phyloP scores from a whole-genome alignment of 2,888 invertebrate species.

The Hartigia nigra region DNA sequence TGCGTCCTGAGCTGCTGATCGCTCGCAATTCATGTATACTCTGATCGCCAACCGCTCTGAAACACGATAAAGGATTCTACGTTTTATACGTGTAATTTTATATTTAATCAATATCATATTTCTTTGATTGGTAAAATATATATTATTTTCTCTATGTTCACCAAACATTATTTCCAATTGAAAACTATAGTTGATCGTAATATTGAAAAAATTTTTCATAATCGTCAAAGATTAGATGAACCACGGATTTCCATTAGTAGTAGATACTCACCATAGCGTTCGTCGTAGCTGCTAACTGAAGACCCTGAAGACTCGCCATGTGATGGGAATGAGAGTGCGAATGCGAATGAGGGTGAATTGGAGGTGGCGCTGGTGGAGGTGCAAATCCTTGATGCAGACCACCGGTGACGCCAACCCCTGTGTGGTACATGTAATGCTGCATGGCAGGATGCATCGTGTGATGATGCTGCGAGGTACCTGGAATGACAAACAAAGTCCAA shows the following conservation, averaged over 20 bases:
- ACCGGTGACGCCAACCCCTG: constrained; percentile 62
- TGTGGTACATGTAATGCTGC: constrained; percentile 67
- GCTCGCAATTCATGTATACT: constrained; percentile 89
- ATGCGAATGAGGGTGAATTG: constrained; percentile 65
- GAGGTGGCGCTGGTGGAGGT: constrained; percentile 62
- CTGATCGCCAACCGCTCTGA: constrained; percentile 92
- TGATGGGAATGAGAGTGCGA: constrained; percentile 69
- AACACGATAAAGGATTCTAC: constrained; percentile 65
- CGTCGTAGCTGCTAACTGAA: constrained; percentile 71
- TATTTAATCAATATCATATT: not conserved
- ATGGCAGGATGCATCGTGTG: constrained; percentile 66
- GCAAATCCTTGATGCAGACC: constrained; percentile 65
- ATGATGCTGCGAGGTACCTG: constrained; percentile 64
- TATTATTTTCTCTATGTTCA: not conserved
- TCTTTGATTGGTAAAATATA: not conserved
- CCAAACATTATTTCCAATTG: not conserved
- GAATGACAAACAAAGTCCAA: constrained; percentile 18
- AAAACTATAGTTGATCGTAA: not conserved
- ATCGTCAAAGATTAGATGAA: not conserved
- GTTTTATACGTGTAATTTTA: not conserved
- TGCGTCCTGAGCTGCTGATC: constrained; percentile 59
- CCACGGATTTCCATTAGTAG: not conserved
- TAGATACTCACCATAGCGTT: constrained; percentile 73
- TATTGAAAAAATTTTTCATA: not conserved
- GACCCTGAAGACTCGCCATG: constrained; percentile 67